Evolutionary conservation across 2,888 invertebrate species (phyloP), one percentile per base, ranked within the genome.

Genomic region (Caenorhabditis sinica): DNA sequence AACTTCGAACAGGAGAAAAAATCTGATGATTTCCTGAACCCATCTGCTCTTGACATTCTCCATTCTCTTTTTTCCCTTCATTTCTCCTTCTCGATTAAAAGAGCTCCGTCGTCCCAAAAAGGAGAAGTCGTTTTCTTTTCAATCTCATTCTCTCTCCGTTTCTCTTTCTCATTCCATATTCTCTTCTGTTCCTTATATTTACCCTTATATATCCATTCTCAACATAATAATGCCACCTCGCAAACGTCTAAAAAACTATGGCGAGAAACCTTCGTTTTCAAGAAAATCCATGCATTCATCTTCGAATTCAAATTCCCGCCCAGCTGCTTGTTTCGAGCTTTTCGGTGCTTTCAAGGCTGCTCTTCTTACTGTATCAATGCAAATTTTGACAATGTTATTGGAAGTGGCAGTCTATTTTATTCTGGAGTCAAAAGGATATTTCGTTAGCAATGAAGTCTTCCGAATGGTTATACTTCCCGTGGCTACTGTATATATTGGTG

Each of bases 331-430:
- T 58, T 85, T 85, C 58, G 81, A 85, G 53, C 20, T 85, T 8
- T 85, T 85, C 49, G 81, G 33, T 43, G 51, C 61, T 23, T 72
- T 65, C 20, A 51, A 36, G 61, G 84, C 84, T 6, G 84, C 80
- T 8, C 61, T 84, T 23, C 56, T 84, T 28, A 84, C 84, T 13
- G 75, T 83, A 33, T 45, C 56, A 0, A 61, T 75, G 51, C 82
- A 82, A 53, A 71, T 66, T 36, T 65, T 86, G 15, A 85, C 90
- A 45, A 85, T 90, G 79, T 20, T 88, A 45, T 40, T 80, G 2
- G 69, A 90, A 65, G 68, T 87, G 11, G 45, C 85, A 11, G 72
- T 88, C n/a, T 90, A 90, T 74, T 85, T 88, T 56, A 82, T 85
- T 40, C 77, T 90, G 30, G 90, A 90, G 65, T 74, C 82, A 20